Conservation (phyloP, 64 coral and sea anemone genomes). For the Pachyseris speciosa region DNA sequence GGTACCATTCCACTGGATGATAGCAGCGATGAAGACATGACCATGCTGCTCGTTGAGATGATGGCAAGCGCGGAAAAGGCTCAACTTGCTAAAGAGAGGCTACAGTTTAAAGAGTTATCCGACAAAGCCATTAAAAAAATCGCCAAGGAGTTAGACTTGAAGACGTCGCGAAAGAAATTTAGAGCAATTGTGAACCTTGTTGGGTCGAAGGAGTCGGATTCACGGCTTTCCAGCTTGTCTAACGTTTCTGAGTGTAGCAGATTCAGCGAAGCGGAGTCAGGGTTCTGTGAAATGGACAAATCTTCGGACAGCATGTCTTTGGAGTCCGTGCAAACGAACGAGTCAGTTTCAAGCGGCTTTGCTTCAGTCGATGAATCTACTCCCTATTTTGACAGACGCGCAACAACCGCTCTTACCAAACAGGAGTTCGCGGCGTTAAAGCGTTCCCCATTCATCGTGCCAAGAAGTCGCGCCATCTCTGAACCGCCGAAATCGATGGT, state of each 20-base stretch:
- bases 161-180: conserved; percentile 18
- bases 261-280: conserved; percentile 64
- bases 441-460: neutral
- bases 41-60: conserved; percentile 68
- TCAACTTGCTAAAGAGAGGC: conserved; percentile 63
- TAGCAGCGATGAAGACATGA: conserved; percentile 60
- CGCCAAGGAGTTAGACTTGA: conserved; percentile 47
- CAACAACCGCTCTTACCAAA: conserved; percentile 56
- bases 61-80: conserved; percentile 76
- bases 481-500: neutral
- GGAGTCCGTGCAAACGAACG: conserved; percentile 55
- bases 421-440: conserved; percentile 30
- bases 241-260: conserved; percentile 67
- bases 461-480: neutral
- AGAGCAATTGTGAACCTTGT: conserved; percentile 30
- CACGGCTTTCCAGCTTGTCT: conserved; percentile 58
- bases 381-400: conserved; percentile 42
- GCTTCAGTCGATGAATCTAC: conserved; percentile 27
- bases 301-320: neutral
- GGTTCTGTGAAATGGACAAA: conserved; percentile 69
- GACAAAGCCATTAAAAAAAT: conserved; percentile 61
- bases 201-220: conserved; percentile 40
- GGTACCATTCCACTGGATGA: conserved; percentile 72
- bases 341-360: conserved; percentile 5
- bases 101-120: conserved; percentile 59